Evolutionary conservation across 2,888 invertebrate genomes (phyloP), one percentile per base, ranked within the genome.

Genomic region (Sesamia inferens): DNA sequence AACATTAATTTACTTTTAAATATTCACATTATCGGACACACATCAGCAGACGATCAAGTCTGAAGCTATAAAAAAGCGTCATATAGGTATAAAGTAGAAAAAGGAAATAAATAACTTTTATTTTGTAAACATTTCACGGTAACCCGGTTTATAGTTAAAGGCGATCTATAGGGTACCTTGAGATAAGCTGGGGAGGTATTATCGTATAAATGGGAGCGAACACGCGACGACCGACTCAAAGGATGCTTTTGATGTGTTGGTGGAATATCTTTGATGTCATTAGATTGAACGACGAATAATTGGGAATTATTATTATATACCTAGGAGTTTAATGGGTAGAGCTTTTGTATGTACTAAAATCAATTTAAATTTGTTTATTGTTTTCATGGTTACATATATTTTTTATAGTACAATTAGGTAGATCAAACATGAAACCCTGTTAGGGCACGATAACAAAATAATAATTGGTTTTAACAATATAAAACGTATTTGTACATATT

Each of bases 181-280:
- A 82, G 83, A 82, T 86, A 83, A 83, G 86, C 81, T 69, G 74
- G 76, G 78, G 70, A 71, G 79, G 88, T 90, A 91, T 92, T 91
- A 90, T 88, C 90, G 86, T 88, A 88, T 88, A 92, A 92, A 92
- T 92, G 92, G 89, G 81, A 86, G 88, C 84, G 88, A 87, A 82
- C 90, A 90, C 88, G 90, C 90, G 86, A 90, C 77, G 85, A 87
- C 87, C 77, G 80, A 83, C 85, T 89, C 88, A 90, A 90, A 90
- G 88, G 88, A 88, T 71, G 76, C 90, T 90, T 78, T 92, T 92
- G 90, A 90, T 88, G 87, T 89, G 80, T 70, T 54, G 58, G 59
- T 62, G 39, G 47, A 55, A 78, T 79, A 81, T 81, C 81, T 82
- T 68, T 73, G 75, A 76, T 82, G 81, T 74, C 76, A 80, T 85